Evolutionary conservation across 1,140 invertebrate genomes (phyloP).

Genomic region (Drosophila pachea): DNA sequence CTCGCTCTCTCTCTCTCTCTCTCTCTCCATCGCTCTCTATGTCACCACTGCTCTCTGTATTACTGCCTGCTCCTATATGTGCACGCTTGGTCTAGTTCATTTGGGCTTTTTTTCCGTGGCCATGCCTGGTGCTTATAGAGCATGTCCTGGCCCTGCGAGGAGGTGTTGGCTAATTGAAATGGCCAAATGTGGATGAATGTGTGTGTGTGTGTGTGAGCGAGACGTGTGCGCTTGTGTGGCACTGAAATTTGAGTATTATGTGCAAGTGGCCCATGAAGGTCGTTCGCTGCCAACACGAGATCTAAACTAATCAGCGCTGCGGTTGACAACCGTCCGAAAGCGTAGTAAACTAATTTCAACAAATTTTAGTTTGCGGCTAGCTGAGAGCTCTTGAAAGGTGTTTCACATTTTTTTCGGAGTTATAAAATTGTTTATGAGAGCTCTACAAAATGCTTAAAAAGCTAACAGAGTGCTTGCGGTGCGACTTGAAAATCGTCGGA

Average conservation of each 20-base stretch:
- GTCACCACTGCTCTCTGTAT: too few relatives aligned
- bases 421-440: conserved; percentile 1
- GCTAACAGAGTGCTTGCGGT: background rate
- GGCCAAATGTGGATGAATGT: conserved; percentile 5
- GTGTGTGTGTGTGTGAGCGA: background rate
- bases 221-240: background rate
- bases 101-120: conserved; percentile 13
- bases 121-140: conserved; percentile 3
- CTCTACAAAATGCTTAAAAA: background rate
- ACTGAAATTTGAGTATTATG: conserved; percentile 39
- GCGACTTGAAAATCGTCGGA: too few relatives aligned
- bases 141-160: background rate
- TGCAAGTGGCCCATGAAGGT: conserved; percentile 30
- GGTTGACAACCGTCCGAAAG: conserved; percentile 7
- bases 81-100: conserved; percentile 19
- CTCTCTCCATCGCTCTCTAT: background rate
- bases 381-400: background rate
- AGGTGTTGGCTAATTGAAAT: conserved; percentile 70
- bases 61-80: background rate
- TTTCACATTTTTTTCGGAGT: background rate
- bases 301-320: conserved; percentile 23
- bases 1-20: conserved; percentile 1
- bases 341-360: conserved; percentile 2
- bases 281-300: conserved; percentile 18
- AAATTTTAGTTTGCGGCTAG: background rate